Base-by-base conservation (phyloP, 2,888 invertebrate genomes). In the Synergus japonicus region DNA sequence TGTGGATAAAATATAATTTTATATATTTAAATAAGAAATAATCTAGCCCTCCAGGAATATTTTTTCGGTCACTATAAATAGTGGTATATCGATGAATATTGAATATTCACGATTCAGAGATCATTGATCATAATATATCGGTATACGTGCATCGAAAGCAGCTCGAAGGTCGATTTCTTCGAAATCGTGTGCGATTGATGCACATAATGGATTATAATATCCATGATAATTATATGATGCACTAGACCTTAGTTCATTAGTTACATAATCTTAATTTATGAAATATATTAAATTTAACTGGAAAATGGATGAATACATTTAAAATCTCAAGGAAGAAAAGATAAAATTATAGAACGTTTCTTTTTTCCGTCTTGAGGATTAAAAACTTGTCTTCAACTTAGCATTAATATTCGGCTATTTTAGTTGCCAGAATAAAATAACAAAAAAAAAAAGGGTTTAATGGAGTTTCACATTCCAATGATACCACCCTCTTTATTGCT, bases 61-160 rank as follows among this genome's bases (percentile, higher is more conserved):
- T 60, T 60, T 22, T 1, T 22, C 18, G 60, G 22, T 22, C 60
- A 22, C n/a, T 54, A 18, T 3, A n/a, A n/a, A 60, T 60, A 60
- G 60, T 18, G 22, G 60, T 22, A 60, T 22, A 12, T 13, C 12
- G 22, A 69, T 73, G 49, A 73, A 73, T 54, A 73, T 73, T 73
- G 29, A 73, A 73, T 54, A 73, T 54, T 73, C 69, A 54, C n/a
- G 37, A 37, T 49, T 29, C 29, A 54, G 15, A 73, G 69, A 73
- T 73, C 65, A 65, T 5, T 37, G 22, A 69, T 69, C 22, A 43
- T 37, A n/a, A n/a, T 73, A 10, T 73, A 73, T 22, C 22, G 60
- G 18, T 66, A 73, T 73, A 73, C 54, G 69, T 73, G 73, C 73
- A 73, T 29, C n/a, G 54, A 73, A 73, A 73, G n/a, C 54, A 73